A percentile compares a stretch with the other conserved stretches of the same genome.
phyloP scores from a whole-genome alignment of 2,888 invertebrate species.

The Drosophila fungiperda region DNA sequence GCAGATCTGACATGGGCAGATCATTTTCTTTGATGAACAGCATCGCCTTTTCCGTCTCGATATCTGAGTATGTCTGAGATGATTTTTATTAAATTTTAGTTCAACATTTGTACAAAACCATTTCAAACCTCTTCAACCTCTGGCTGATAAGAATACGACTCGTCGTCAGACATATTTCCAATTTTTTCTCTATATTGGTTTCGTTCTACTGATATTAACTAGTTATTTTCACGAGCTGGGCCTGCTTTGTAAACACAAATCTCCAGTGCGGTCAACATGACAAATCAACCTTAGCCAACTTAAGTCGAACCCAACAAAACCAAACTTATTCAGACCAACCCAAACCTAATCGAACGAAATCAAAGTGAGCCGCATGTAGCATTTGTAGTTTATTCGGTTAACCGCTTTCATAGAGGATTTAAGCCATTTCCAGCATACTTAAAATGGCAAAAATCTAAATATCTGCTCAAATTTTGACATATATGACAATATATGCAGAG shows the following conservation, averaged over 20 bases:
- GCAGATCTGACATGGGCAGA: slow-evolving; percentile 60
- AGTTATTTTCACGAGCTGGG: not conserved
- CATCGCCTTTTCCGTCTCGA: slow-evolving; percentile 47
- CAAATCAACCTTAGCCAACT: slow-evolving; percentile 31
- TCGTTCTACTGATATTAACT: not conserved
- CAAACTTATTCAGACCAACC: slow-evolving; percentile 15
- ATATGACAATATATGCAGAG: too few species aligned
- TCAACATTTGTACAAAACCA: not conserved
- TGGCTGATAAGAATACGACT: slow-evolving; percentile 15
- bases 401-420: slow-evolving; percentile 73
- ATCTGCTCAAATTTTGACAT: too few species aligned
- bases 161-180: slow-evolving; percentile 31
- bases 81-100: not conserved
- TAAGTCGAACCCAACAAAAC: slow-evolving; percentile 12
- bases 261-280: slow-evolving; percentile 16
- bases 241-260: slow-evolving; percentile 23
- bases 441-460: slow-evolving; percentile 5
- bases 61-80: slow-evolving; percentile 45
- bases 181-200: slow-evolving; percentile 1
- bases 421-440: slow-evolving; percentile 56
- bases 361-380: slow-evolving; percentile 65
- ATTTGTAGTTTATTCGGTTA: slow-evolving; percentile 74
- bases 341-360: slow-evolving; percentile 3
- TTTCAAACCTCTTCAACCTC: slow-evolving; percentile 39
- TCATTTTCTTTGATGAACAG: slow-evolving; percentile 43